Evolutionary conservation across 2,888 invertebrate species (phyloP), one percentile per base, ranked within the genome.

Genomic region (Spilarctia lutea): DNA sequence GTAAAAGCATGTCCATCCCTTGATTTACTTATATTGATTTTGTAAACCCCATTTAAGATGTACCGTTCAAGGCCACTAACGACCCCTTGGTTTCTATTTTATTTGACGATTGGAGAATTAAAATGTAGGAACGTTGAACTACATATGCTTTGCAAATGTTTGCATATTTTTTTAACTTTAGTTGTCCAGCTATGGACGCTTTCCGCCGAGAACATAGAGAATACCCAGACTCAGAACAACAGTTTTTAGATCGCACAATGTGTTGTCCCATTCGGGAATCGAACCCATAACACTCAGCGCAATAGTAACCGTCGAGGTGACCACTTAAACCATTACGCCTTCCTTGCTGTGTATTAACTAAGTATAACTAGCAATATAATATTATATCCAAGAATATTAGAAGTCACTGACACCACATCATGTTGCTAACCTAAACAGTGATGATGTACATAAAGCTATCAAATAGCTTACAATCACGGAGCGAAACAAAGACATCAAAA

Each of bases 401-500:
- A 35, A 65, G 33, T 65, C 20, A 35, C 20, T 35, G 65, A 68
- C 68, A 45, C 48, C 27, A 30, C 8, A 42, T 10, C 24, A 4
- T 11, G 71, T 65, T 73, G 56, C 60, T 13, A 48, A 33, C 30
- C 63, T 33, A 63, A 48, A n/a, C 6, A 48, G 48, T 33, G 35
- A 24, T 27, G 69, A 63, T 76, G 70, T 42, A 72, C 75, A 68
- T 68, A 65, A 68, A 71, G 52, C 11, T 68, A 65, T 72, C 33
- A 73, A 75, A 73, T 71, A 79, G 39, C 66, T 75, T 27, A 30
- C 30, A 74, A 68, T 72, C 71, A 73, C 65, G 35, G 24, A 63
- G 48, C 74, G 77, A 75, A 81, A 85, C 84, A 85, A 87, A 86
- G 83, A 80, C 77, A 75, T 78, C 73, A 85, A 87, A 86, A 87